These are phyloP conservation scores for Pseudobourletiella spinata DNA, from an alignment of 1,140 invertebrate species.

Conservation along the genomic window DNA sequence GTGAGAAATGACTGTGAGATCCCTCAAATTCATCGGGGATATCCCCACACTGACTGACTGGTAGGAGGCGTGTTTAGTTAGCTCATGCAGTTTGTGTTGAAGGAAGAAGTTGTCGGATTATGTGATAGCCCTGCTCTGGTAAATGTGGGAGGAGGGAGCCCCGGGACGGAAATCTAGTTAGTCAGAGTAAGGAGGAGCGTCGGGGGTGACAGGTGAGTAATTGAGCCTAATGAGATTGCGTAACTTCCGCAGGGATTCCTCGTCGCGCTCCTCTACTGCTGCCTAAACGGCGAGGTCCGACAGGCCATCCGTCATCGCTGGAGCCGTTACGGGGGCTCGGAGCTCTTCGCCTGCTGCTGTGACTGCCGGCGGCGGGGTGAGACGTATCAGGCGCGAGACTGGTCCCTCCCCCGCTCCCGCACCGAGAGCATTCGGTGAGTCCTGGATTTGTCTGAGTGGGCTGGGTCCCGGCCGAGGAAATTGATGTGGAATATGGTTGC, in stretches of 20 bases:
- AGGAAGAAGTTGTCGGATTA: too few species aligned
- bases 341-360: slow-evolving; percentile 11
- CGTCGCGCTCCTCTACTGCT: slow-evolving; percentile 82
- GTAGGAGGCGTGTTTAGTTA: too few species aligned
- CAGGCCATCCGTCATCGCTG: slow-evolving; percentile 71
- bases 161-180: too few species aligned
- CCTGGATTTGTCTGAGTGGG: not conserved
- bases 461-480: not conserved
- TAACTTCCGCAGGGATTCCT: slow-evolving; percentile 73
- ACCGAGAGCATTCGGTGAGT: slow-evolving; percentile 68
- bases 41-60: too few species aligned
- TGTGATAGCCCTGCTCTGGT: too few species aligned
- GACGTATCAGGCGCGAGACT: slow-evolving; percentile 45
- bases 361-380: slow-evolving; percentile 1
- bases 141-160: too few species aligned
- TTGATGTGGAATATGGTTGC: not conserved
- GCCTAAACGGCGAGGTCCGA: slow-evolving; percentile 83
- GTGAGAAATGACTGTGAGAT: too few species aligned
- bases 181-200: too few species aligned
- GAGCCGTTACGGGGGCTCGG: slow-evolving; percentile 42
- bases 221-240: too few species aligned
- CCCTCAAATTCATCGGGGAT: too few species aligned
- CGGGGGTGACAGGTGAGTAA: too few species aligned
- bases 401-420: slow-evolving; percentile 59
- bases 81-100: too few species aligned